Evolutionary conservation across 2,888 invertebrate species (phyloP).

Genomic region (Panopea generosa): DNA sequence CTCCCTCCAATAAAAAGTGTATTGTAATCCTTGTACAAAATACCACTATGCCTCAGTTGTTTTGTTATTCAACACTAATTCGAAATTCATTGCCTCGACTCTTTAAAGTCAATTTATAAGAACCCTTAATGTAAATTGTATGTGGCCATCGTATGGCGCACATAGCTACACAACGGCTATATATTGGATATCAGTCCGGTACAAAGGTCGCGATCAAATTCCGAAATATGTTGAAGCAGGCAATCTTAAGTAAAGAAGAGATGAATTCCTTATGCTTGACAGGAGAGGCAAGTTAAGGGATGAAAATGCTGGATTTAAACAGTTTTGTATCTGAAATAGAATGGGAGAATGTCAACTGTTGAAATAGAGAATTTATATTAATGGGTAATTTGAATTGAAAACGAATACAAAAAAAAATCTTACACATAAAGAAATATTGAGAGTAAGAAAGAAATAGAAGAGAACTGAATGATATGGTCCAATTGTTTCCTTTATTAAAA

Average conservation of each 20-base stretch:
- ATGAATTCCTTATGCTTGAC: slow-evolving; percentile 19
- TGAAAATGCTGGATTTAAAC: not conserved
- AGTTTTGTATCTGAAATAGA: no score
- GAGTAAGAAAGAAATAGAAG: no score
- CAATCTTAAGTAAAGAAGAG: slow-evolving; percentile 26
- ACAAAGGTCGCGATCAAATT: slow-evolving; percentile 37
- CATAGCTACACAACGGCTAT: slow-evolving; percentile 13
- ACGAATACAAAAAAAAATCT: no score
- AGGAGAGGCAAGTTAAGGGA: not conserved
- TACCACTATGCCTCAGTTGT: slow-evolving; percentile 2
- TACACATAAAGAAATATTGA: no score
- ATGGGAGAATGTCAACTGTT: no score
- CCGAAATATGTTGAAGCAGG: slow-evolving; percentile 18
- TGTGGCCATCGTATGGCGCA: not conserved
- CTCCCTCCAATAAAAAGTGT: no score
- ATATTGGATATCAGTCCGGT: slow-evolving; percentile 23
- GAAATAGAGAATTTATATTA: no score
- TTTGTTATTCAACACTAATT: slow-evolving; percentile 16
- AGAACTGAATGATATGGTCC: no score
- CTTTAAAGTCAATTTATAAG: slow-evolving; percentile 16
- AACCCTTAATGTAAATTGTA: not conserved
- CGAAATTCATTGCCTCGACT: slow-evolving; percentile 27
- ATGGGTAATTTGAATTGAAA: no score
- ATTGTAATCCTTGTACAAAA: not conserved
- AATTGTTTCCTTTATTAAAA: no score